Evolutionary conservation across 2,888 invertebrate species (phyloP).

Genomic region (Hypsopygia costalis): DNA sequence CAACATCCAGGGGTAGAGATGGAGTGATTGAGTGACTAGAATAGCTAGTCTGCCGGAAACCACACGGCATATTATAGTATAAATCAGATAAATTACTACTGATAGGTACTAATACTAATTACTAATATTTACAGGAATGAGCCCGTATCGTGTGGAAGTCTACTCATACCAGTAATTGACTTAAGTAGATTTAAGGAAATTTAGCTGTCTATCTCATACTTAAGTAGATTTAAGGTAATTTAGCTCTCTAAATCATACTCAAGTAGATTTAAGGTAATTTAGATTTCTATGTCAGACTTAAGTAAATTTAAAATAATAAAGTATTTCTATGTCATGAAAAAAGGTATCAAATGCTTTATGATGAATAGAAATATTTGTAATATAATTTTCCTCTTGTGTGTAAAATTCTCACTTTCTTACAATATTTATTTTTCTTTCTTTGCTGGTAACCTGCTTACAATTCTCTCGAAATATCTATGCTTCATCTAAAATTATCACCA

Average conservation of each 20-base stretch:
- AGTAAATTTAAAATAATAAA: too few species aligned
- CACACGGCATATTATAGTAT: too few species aligned
- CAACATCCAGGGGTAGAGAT: too few species aligned
- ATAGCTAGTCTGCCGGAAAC: too few species aligned
- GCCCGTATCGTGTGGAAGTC: conserved; percentile 81
- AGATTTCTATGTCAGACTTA: too few species aligned
- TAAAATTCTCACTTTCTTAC: conserved; percentile 1
- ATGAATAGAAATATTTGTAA: not conserved
- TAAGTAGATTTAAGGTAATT: too few species aligned
- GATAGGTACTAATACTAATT: too few species aligned
- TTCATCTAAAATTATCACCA: not conserved
- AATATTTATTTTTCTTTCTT: not conserved
- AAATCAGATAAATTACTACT: too few species aligned
- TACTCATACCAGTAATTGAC: conserved; percentile 81
- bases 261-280: too few species aligned
- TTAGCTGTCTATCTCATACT: conserved; percentile 21
- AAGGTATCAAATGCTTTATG: conserved; percentile 27
- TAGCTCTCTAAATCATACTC: too few species aligned
- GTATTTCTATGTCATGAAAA: conserved; percentile 8
- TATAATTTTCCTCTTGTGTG: conserved; percentile 9
- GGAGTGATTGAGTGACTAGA: too few species aligned
- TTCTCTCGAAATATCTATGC: not conserved
- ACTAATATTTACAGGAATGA: conserved; percentile 82
- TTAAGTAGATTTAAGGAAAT: conserved; percentile 81
- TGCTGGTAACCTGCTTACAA: not conserved